Evolutionary conservation across 2,888 invertebrate species (phyloP), one percentile per base, ranked within the genome.

Genomic region (Dasypolia templi): DNA sequence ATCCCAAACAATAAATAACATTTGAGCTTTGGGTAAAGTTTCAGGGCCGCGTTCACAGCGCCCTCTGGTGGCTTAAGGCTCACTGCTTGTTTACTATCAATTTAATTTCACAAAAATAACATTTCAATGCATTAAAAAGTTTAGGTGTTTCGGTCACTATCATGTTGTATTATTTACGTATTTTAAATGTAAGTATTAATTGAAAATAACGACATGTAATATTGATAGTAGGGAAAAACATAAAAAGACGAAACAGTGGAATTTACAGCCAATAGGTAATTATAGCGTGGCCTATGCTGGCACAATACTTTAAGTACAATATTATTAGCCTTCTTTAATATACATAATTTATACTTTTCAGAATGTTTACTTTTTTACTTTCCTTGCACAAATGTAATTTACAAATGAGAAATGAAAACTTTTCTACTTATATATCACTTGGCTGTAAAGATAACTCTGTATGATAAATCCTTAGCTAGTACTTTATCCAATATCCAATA

Each of bases 91-190:
- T 79, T 70, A 73, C 72, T 82, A 85, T 79, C 58, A 86, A 84
- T 74, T 77, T 84, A 74, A 79, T 86, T 83, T 83, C 73, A 87
- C 69, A 75, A 81, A 83, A 86, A 77, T 82, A 80, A 82, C 82
- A 76, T 85, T 88, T 83, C 87, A 88, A 89, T 88, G 86, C 87
- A 91, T 90, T 86, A 81, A 89, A 90, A n/a, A n/a, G n/a, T n/a
- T 89, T 87, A 82, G 80, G 87, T 89, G 82, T 90, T 91, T 89
- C 89, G 88, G 89, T 90, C 90, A 78, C 70, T 77, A 85, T 89
- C 82, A 87, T 86, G 84, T 89, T 90, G 90, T 93, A 91, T 92
- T 90, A 92, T 93, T 93, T 91, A 91, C 92, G 91, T 92, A 92
- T 91, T 91, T 88, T 87, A 89, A 91, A 90, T 88, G 86, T 92